Evolutionary conservation across 2,888 invertebrate genomes (phyloP).

Genomic region (Pelosia muscerda): DNA sequence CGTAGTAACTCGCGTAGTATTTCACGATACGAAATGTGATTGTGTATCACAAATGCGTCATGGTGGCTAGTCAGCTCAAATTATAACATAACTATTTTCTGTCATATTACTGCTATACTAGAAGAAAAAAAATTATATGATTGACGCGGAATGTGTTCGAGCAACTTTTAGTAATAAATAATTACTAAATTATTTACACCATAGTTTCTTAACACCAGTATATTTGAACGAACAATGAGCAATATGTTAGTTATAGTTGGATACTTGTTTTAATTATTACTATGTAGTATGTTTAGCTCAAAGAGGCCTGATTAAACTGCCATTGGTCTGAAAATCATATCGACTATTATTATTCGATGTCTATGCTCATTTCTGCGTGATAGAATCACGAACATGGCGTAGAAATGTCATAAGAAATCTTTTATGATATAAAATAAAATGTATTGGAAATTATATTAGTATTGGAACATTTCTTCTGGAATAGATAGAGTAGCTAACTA

Average conservation of each 20-base stretch:
- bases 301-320: background rate
- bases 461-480: background rate
- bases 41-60: conserved; percentile 45
- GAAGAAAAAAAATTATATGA: conserved; percentile 57
- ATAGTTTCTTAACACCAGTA: conserved; percentile 37
- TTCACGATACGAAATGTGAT: conserved; percentile 40
- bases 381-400: background rate
- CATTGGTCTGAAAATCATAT: background rate
- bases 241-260: background rate
- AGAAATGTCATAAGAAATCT: background rate
- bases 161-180: conserved; percentile 44
- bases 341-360: background rate
- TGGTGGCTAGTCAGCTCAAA: conserved; percentile 44
- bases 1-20: conserved; percentile 23
- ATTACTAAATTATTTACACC: conserved; percentile 40
- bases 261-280: too few relatives aligned
- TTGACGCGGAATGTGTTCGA: conserved; percentile 59
- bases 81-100: conserved; percentile 38
- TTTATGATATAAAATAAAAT: background rate
- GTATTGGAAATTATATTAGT: too few relatives aligned
- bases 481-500: too few relatives aligned
- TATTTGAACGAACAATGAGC: conserved; percentile 3
- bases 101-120: conserved; percentile 42
- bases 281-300: background rate
- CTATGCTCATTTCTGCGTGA: too few relatives aligned